Evolutionary conservation across 2,113 vertebrate genomes (phyloP), one percentile per base, ranked within the genome.

Genomic region (Pachypanchax playfairii): DNA sequence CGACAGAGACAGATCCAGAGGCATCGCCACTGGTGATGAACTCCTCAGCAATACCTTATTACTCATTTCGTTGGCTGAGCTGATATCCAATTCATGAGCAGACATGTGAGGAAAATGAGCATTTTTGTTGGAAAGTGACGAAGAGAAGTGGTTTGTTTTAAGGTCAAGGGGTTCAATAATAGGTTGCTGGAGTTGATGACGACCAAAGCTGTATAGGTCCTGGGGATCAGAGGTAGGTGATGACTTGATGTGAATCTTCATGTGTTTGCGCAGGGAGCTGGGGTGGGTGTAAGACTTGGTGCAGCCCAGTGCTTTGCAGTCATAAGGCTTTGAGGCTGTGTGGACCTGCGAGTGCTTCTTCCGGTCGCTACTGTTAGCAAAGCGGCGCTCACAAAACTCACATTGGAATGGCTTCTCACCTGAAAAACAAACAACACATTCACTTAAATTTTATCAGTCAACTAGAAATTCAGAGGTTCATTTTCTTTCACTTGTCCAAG

Each of bases 361-460:
- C 46, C 95, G 84, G 89, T 98, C 96, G 26, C 96, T 97, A 88
- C 95, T 97, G 77, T 98, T 98, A 86, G 96, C 95, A 56, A 98
- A 98, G 79, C 96, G 96, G 65, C 97, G 91, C 90, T 98, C 96
- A 14, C 97, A 98, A 68, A 96, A 98, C 76, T 98, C 95, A 60
- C 97, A 98, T 90, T 98, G 97, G 91, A 97, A 98, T 63, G 97
- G 95, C 82, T 96, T 98, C 90, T 98, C 96, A 58, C 96, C 97
- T 98, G 93, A 52, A 91, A 93, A 47, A 84, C 86, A 87, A 54
- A 84, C 51, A 74, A 7, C 31, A 33, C 14, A 65, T n/a, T n/a
- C n/a, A n/a, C n/a, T n/a, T n/a, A n/a, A n/a, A n/a, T n/a, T n/a
- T n/a, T n/a, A n/a, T n/a, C n/a, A n/a, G n/a, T n/a, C n/a, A n/a